phyloP scores from a whole-genome alignment of 2,113 vertebrate species.

The Triplophysa rosa region DNA sequence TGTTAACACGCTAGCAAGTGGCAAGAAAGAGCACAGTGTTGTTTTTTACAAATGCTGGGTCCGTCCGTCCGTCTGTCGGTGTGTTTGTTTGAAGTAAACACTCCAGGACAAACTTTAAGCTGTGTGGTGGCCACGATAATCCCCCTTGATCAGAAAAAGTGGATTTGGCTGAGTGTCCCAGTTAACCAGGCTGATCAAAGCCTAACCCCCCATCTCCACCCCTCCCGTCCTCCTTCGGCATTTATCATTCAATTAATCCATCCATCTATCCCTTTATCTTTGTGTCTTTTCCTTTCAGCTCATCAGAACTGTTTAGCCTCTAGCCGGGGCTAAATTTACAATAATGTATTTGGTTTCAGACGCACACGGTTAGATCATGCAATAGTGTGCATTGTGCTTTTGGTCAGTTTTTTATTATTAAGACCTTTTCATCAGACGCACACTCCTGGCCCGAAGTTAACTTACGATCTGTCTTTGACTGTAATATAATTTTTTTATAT shows the following conservation, averaged over 20 bases:
- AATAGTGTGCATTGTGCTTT: neutral
- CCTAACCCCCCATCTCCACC: conserved; percentile 3
- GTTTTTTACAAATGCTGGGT: neutral
- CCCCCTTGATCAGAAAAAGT: conserved; percentile 63
- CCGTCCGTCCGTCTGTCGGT: neutral
- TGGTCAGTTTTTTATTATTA: too few species aligned
- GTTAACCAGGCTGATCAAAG: conserved; percentile 44
- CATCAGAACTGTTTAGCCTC: conserved; percentile 28
- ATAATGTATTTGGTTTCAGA: neutral
- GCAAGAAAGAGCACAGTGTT: neutral
- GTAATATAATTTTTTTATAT: too few species aligned
- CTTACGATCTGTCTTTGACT: too few species aligned
- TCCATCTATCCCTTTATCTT: neutral
- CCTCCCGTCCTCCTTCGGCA: neutral
- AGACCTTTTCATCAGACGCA: too few species aligned
- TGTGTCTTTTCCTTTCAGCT: neutral
- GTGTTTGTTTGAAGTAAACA: conserved; percentile 49
- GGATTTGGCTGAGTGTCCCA: conserved; percentile 58
- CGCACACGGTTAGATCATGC: neutral
- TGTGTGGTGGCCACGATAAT: conserved; percentile 59
- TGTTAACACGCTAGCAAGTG: neutral
- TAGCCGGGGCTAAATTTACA: conserved; percentile 10
- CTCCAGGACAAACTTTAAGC: conserved; percentile 62
- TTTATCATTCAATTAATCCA: conserved; percentile 23
- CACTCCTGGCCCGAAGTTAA: too few species aligned